Evolutionary conservation across 2,888 invertebrate genomes (phyloP).

Genomic region (Caradrina kadenii): DNA sequence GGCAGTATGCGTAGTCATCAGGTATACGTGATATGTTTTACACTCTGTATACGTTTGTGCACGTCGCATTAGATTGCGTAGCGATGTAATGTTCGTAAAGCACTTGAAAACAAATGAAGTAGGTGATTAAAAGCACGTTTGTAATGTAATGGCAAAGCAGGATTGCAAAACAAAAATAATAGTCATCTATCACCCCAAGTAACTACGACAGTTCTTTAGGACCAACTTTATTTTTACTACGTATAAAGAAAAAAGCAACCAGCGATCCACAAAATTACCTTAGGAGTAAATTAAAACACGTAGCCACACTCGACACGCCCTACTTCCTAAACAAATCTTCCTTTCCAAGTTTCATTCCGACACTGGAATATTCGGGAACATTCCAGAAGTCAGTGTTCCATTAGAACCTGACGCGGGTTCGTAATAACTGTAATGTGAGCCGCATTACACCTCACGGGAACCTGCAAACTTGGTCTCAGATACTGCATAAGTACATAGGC

Average conservation of each 20-base stretch:
- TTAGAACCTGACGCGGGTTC: conserved; percentile 46
- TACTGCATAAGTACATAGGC: conserved; percentile 1
- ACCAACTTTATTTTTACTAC: neutral
- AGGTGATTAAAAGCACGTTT: too few relatives aligned
- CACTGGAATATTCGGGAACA: conserved; percentile 35
- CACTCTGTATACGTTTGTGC: too few relatives aligned
- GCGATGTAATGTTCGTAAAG: too few relatives aligned
- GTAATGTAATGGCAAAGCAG: too few relatives aligned
- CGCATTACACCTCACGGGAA: conserved; percentile 30
- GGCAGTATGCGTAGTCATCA: too few relatives aligned
- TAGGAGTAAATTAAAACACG: conserved; percentile 3
- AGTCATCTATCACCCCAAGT: too few relatives aligned
- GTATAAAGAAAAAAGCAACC: neutral
- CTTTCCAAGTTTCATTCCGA: conserved; percentile 36
- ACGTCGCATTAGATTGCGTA: too few relatives aligned
- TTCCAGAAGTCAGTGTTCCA: conserved; percentile 54
- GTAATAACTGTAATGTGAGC: conserved; percentile 59
- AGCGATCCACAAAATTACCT: neutral
- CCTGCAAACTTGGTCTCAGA: conserved; percentile 34
- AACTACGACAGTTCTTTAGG: too few relatives aligned
- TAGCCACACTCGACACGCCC: conserved; percentile 14
- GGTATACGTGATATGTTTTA: too few relatives aligned
- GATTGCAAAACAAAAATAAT: too few relatives aligned
- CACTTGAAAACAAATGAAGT: too few relatives aligned
- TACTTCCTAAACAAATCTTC: conserved; percentile 41